A percentile compares a stretch with the other conserved stretches of the same genome.
These are phyloP conservation scores for Ophiothrix spiculata DNA, from an alignment of 35 echinoderm and acorn worm genomes.

Conservation along the genomic window DNA sequence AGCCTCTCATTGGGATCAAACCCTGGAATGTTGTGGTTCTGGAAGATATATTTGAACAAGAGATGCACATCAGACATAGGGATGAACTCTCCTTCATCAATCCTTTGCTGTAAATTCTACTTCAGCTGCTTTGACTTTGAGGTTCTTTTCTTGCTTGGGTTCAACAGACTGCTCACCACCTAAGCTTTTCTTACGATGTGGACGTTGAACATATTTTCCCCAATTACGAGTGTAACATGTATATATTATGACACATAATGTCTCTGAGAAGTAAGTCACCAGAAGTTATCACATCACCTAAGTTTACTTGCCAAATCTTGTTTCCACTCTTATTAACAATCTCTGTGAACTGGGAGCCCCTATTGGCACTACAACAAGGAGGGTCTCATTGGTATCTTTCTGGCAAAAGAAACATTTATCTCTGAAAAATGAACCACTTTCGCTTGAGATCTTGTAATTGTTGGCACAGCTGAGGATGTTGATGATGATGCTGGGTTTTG, in stretches of 20 bases:
- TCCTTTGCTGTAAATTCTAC: background rate
- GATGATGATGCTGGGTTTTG: background rate
- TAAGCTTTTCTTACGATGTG: background rate
- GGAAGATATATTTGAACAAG: background rate
- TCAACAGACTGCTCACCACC: background rate
- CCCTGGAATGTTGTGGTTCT: background rate
- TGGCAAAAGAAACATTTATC: background rate
- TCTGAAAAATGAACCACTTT: background rate
- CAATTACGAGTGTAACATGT: background rate
- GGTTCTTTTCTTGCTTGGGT: background rate
- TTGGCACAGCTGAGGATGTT: background rate
- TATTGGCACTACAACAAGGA: background rate
- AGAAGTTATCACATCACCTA: background rate
- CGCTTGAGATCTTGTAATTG: background rate
- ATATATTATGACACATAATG: background rate
- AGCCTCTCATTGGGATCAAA: background rate
- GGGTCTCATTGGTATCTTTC: background rate
- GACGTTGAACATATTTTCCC: background rate
- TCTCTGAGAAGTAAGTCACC: background rate
- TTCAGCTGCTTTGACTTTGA: background rate
- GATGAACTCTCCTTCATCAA: background rate
- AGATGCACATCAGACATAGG: background rate
- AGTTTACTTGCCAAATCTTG: background rate
- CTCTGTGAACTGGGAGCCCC: background rate
- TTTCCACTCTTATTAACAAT: background rate